Evolutionary conservation across 2,113 vertebrate species (phyloP), one percentile per base, ranked within the genome.

Genomic region (Chroicocephalus ridibundus): DNA sequence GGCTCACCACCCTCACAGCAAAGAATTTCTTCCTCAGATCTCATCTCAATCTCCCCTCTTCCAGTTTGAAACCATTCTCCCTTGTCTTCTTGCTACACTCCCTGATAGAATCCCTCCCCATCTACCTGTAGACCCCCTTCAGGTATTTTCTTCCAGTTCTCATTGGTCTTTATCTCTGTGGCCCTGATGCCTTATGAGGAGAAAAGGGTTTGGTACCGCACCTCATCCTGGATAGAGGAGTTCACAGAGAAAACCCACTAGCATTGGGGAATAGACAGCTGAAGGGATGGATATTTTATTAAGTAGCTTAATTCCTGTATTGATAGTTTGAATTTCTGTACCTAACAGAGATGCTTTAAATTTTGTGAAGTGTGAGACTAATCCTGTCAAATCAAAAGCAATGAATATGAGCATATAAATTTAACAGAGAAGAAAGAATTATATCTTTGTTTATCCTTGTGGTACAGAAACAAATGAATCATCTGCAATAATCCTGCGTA

Each of bases 331-430:
- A 82, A 71, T 86, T 93, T 84, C 80, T 94, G n/a, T 38, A 55
- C 24, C 47, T 71, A 90, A 34, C 5, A 31, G 42, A 90, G 42
- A 78, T 10, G 82, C 38, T 47, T 96, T 86, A 96, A 93, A 95
- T 94, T 95, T 92, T 93, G 75, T 88, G 71, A 94, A 60, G 60
- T 88, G 79, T 78, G 64, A 86, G 88, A 74, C 88, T 92, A 92
- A 96, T 66, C 71, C 64, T 76, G 72, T 66, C 71, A 90, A 90
- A 86, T 66, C 72, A 94, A 90, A 93, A 83, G 42, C 72, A 71
- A 25, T 92, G 82, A 91, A 88, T 93, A 68, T 2, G 12, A 88
- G 21, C 1, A 0, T 15, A 84, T 84, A 86, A 92, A 92, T 93
- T 88, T 90, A 92, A 82, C 0, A 1, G 47, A 47, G 55, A 62